Evolutionary conservation across 1,140 invertebrate genomes (phyloP), one percentile per base, ranked within the genome.

Genomic region (Acromyrmex echinatior): DNA sequence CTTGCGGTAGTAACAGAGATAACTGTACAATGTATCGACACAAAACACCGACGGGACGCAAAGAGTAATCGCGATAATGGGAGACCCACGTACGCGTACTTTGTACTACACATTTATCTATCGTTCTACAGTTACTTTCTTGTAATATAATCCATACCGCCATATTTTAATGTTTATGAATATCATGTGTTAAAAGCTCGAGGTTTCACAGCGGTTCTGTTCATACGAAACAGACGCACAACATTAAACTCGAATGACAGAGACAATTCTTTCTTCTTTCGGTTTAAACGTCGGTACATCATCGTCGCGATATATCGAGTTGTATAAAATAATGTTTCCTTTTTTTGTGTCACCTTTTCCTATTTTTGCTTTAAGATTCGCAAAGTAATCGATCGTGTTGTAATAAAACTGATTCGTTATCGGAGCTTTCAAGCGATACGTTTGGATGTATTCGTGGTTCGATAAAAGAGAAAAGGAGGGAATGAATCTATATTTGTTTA

Each of bases 401-500:
- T 31, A 6, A 25, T 62, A 51, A 51, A 51, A 51, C n/a, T 58
- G 56, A 9, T 10, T 6, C 6, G 7, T 58, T 79, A 51, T 66
- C 45, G 4, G n/a, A 45, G 9, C 10, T 12, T 45, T 66, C 25
- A 7, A 35, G 0, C 16, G 9, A 49, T 10, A 5, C 45, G 49
- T 51, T 45, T 51, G 18, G 18, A 51, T 25, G 6, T 10, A n/a
- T 35, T 35, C 9, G 2, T 14, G n/a, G 25, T 51, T 7, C 3
- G 53, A 28, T 25, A 78, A 25, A 12, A 66, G 35, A 35, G 31
- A 35, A 2, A 35, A 35, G 6, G 31, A 35, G 7, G 9, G 18
- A n/a, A 21, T 0, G 49, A 12, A 81, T 51, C 84, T 92, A 90
- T 91, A 86, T 39, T 28, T 88, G 84, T 92, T 92, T 92, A 92